Conservation (phyloP, 2,113 vertebrate genomes). For the Colistium nudipinnis region DNA sequence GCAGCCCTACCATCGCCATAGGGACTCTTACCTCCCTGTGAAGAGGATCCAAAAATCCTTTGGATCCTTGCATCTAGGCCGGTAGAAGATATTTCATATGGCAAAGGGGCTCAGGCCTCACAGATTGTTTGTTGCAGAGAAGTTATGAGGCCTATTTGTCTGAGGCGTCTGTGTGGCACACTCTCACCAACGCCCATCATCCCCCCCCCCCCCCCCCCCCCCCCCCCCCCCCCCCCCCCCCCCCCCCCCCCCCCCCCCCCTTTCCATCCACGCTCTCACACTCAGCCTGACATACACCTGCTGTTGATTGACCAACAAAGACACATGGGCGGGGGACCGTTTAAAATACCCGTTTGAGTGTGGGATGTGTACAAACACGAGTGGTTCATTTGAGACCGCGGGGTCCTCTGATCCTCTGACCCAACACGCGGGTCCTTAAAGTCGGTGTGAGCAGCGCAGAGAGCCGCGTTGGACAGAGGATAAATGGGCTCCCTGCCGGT, state of each 20-base stretch:
- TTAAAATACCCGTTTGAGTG: slow-evolving; percentile 44
- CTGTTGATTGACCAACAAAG: slow-evolving; percentile 52
- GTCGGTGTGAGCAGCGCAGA: slow-evolving; percentile 52
- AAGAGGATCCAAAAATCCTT: slow-evolving; percentile 30
- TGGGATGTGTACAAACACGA: slow-evolving; percentile 27
- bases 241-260: too few relatives aligned
- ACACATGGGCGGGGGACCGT: slow-evolving; percentile 40
- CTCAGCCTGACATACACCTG: slow-evolving; percentile 27
- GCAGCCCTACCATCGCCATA: slow-evolving; percentile 37
- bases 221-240: too few relatives aligned
- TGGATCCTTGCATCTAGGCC: slow-evolving; percentile 51
- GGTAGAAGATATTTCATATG: slow-evolving; percentile 62
- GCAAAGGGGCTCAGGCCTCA: slow-evolving; percentile 40
- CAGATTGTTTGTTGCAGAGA: slow-evolving; percentile 49
- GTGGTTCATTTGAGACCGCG: slow-evolving; percentile 35
- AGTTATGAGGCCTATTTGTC: slow-evolving; percentile 70
- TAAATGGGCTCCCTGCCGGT: slow-evolving; percentile 54
- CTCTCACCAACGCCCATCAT: slow-evolving; percentile 44
- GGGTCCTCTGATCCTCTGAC: slow-evolving; percentile 41
- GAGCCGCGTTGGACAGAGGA: slow-evolving; percentile 49
- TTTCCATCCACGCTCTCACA: slow-evolving; percentile 33
- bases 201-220: too few relatives aligned
- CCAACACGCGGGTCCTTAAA: slow-evolving; percentile 25
- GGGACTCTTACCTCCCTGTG: slow-evolving; percentile 40
- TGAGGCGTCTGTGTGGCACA: slow-evolving; percentile 46